Evolutionary conservation across 1,140 invertebrate genomes (phyloP), one percentile per base, ranked within the genome.

Genomic region (Tribolium madens): DNA sequence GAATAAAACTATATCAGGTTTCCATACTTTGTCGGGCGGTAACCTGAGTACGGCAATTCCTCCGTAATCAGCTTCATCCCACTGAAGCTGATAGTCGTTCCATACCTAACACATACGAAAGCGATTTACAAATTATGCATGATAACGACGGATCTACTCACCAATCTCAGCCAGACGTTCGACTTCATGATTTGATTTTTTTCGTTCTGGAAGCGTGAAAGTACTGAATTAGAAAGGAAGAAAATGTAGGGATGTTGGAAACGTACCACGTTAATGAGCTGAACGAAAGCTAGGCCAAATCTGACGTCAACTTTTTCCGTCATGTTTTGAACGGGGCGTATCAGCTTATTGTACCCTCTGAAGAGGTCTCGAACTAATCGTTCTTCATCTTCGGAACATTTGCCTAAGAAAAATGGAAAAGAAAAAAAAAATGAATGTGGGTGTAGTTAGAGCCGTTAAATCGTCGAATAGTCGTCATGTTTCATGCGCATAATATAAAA

Each of bases 101-200:
- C 98, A 99, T 70, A 96, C 90, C 92, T 93, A 84, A 42, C 7
- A 42, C 14, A 42, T 47, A 12, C 3, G 36, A 78, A 47, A 36
- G 3, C 9, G n/a, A 3, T 64, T 75, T 69, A 2, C 7, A 52
- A 14, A 18, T 14, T 12, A 60, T 21, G 17, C 15, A 13, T 13
- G 13, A 26, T 3, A 50, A 9, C 13, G 70, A 60, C n/a, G 26
- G 36, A 15, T 47, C 15, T 60, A 89, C 89, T 91, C 86, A 92
- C 96, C 88, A 98, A 91, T 87, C 96, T 91, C 84, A 98, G 89
- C 97, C 97, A 99, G 31, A 99, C 97, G 86, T 99, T 99, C 6
- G 97, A 97, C 88, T 98, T 99, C 97, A 98, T 98, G 83, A 99
- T 97, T 90, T 99, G 97, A 89, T 98, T 98, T 87, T 98, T 98